Percentiles rank a stretch among this genome's conserved stretches.
Conservation (phyloP, 2,113 vertebrate species). For the Atractosteus spatula region DNA sequence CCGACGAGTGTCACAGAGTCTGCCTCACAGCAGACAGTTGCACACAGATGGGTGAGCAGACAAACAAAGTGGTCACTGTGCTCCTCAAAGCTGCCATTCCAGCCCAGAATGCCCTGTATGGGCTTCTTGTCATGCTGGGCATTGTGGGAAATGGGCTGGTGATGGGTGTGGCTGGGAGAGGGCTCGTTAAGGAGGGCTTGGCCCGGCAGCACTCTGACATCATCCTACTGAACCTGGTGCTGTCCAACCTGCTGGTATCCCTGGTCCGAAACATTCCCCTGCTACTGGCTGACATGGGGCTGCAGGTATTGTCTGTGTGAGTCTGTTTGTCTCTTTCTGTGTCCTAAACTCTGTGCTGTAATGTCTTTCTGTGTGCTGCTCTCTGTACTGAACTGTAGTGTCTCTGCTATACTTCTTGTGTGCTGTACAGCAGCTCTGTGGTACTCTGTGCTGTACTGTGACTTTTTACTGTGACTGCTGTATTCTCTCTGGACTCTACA, state of each 20-base stretch:
- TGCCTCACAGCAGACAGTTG: not conserved
- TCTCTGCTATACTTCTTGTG: not conserved
- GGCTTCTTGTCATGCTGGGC: constrained; percentile 58
- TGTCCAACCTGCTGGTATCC: constrained; percentile 67
- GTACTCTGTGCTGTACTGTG: not conserved
- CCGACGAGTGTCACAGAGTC: not conserved
- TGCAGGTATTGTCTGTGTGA: constrained; percentile 46
- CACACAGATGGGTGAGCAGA: not conserved
- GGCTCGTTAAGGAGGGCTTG: constrained; percentile 38
- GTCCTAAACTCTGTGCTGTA: not conserved
- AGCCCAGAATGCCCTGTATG: constrained; percentile 45
- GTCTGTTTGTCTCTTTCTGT: not conserved
- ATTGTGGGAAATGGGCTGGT: constrained; percentile 61
- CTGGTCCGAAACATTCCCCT: constrained; percentile 59
- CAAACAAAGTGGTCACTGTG: not conserved
- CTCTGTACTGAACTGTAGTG: not conserved
- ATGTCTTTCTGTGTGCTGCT: not conserved
- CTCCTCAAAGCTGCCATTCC: constrained; percentile 6
- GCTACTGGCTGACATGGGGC: constrained; percentile 56
- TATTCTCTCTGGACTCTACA: too few relatives aligned
- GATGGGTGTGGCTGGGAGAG: constrained; percentile 54
- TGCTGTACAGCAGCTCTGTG: not conserved
- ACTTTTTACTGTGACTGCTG: too few relatives aligned
- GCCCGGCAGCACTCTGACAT: constrained; percentile 60
- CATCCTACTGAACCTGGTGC: constrained; percentile 68